These are phyloP conservation scores for Drosophila acutilabella DNA, from an alignment of 2,888 invertebrate species.

Conservation along the genomic window DNA sequence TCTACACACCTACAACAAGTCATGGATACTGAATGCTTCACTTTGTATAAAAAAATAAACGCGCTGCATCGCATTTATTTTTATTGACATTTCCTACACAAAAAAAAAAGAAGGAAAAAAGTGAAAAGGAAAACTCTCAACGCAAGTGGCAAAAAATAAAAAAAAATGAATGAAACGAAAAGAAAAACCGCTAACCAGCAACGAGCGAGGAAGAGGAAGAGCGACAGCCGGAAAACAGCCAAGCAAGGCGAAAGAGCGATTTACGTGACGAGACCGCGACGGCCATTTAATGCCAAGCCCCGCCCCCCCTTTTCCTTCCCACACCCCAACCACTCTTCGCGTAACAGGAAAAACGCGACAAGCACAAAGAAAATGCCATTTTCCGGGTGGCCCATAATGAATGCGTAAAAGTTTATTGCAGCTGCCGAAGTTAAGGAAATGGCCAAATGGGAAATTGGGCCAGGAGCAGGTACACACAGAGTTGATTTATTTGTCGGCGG, in stretches of 20 bases:
- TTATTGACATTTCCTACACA: constrained; percentile 69
- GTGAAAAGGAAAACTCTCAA: constrained; percentile 16
- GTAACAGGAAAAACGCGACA: constrained; percentile 61
- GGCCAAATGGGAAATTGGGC: constrained; percentile 13
- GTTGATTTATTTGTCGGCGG: constrained; percentile 50
- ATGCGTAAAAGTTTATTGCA: constrained; percentile 79
- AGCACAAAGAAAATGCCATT: constrained; percentile 76
- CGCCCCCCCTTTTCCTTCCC: not conserved
- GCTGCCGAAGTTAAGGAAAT: constrained; percentile 21
- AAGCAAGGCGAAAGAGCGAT: constrained; percentile 56
- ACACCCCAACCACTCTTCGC: not conserved
- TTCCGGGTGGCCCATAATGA: constrained; percentile 73
- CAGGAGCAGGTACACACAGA: constrained; percentile 17
- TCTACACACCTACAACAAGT: constrained; percentile 42
- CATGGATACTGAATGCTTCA: constrained; percentile 47
- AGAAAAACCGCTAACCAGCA: constrained; percentile 47
- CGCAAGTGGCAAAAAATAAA: constrained; percentile 20
- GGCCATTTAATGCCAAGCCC: constrained; percentile 66
- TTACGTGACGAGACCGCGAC: constrained; percentile 73
- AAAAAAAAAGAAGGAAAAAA: constrained; percentile 16
- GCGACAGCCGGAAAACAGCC: constrained; percentile 12
- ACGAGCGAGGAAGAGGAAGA: constrained; percentile 5
- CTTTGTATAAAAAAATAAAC: constrained; percentile 42
- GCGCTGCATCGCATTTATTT: constrained; percentile 71
- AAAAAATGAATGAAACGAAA: not conserved